Conservation (phyloP, 2,797 vertebrate species). For the Danionella dracula region DNA sequence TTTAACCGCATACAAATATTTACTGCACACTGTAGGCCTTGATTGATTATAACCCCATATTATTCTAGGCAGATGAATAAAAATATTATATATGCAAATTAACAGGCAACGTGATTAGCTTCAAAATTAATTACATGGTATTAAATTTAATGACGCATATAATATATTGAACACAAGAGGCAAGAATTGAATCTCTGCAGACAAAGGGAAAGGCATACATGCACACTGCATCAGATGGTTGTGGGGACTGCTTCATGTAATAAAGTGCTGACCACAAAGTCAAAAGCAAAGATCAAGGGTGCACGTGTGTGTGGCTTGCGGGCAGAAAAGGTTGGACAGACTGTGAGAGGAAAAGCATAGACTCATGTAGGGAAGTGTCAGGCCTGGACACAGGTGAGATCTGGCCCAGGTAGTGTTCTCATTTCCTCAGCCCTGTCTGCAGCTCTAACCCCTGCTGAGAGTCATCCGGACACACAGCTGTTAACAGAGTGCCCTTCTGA, state of each 20-base stretch:
- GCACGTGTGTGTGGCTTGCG: background rate
- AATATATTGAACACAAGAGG: background rate
- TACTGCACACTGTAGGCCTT: background rate
- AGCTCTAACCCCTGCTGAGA: constrained; percentile 60
- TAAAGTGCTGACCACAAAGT: constrained; percentile 25
- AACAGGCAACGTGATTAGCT: background rate
- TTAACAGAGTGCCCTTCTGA: constrained; percentile 34
- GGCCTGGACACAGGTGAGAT: constrained; percentile 63
- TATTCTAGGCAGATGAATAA: background rate
- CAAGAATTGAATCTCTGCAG: no score
- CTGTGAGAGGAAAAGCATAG: constrained; percentile 7
- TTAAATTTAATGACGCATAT: background rate
- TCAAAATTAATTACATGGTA: background rate
- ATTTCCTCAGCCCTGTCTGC: constrained; percentile 69
- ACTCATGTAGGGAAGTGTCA: constrained; percentile 50
- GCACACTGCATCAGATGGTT: background rate
- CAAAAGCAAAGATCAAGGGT: constrained; percentile 14
- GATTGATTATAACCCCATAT: no score
- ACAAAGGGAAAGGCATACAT: background rate
- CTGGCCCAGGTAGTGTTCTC: constrained; percentile 67
- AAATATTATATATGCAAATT: background rate
- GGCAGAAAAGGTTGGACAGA: constrained; percentile 10
- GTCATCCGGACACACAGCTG: constrained; percentile 69
- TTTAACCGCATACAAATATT: no score
- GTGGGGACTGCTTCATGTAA: constrained; percentile 17